Evolutionary conservation across 92 coral and sea anemone species (phyloP).

Genomic region (Palythoa grandiflora): DNA sequence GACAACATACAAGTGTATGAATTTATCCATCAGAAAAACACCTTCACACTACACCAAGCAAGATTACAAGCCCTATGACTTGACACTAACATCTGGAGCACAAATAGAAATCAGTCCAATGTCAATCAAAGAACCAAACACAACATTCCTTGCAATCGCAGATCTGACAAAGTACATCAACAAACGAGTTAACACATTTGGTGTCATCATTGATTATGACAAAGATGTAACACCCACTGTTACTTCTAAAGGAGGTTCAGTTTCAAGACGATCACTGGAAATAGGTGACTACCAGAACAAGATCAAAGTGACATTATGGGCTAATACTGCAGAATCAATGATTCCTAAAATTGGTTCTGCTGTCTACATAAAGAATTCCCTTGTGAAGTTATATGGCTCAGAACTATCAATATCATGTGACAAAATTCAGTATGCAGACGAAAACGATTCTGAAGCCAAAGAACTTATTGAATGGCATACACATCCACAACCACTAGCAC

Average conservation of each 20-base stretch:
- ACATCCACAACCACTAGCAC: not conserved
- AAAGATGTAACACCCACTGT: not conserved
- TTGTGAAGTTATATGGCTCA: not conserved
- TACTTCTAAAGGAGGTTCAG: constrained; percentile 15
- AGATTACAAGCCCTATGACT: constrained; percentile 17
- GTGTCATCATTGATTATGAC: constrained; percentile 36
- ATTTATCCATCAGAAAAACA: constrained; percentile 41
- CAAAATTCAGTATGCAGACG: constrained; percentile 1
- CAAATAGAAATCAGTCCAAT: constrained; percentile 46
- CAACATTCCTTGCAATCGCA: constrained; percentile 24
- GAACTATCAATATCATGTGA: not conserved
- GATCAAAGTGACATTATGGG: constrained; percentile 35
- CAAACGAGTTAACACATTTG: constrained; percentile 42
- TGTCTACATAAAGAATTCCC: constrained; percentile 2
- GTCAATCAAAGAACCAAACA: constrained; percentile 19
- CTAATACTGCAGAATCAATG: constrained; percentile 22
- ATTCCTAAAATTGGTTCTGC: constrained; percentile 30
- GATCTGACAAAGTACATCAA: constrained; percentile 2
- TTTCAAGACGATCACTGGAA: constrained; percentile 32
- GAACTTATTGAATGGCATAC: constrained; percentile 4
- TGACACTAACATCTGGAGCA: constrained; percentile 52
- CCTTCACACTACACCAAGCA: constrained; percentile 42
- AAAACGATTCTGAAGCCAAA: constrained; percentile 4
- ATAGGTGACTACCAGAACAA: constrained; percentile 24
- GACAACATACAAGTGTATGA: constrained; percentile 38